These are phyloP conservation scores for Zhuqinia jingwanae DNA, from an alignment of 2,888 invertebrate genomes.

Conservation along the genomic window DNA sequence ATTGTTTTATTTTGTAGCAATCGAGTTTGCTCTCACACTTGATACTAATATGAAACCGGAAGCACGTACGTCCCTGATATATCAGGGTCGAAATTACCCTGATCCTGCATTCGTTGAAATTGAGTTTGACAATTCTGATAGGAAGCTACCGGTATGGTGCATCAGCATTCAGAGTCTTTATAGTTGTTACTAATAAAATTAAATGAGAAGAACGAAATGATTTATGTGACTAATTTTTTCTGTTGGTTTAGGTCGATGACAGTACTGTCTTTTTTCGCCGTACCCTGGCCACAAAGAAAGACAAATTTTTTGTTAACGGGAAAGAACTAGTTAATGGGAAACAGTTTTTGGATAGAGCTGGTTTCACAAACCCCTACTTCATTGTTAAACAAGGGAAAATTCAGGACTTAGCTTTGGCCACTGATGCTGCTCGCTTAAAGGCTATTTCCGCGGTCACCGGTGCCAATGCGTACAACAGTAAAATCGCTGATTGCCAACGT, in stretches of 20 bases:
- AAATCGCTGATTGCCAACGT: constrained; percentile 35
- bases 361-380: constrained; percentile 75
- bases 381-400: constrained; percentile 76
- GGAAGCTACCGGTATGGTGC: constrained; percentile 70
- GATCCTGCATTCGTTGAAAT: constrained; percentile 71
- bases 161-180: too few relatives aligned
- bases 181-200: too few relatives aligned
- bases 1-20: constrained; percentile 51
- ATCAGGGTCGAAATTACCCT: constrained; percentile 36
- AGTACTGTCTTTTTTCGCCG: constrained; percentile 69
- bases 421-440: constrained; percentile 67
- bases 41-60: constrained; percentile 58
- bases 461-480: constrained; percentile 57
- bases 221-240: too few relatives aligned
- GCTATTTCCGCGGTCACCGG: constrained; percentile 72
- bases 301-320: constrained; percentile 69
- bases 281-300: constrained; percentile 65
- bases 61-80: constrained; percentile 51
- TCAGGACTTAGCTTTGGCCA: constrained; percentile 61
- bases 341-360: constrained; percentile 72
- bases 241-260: constrained; percentile 45
- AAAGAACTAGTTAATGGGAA: constrained; percentile 65
- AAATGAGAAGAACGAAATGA: too few relatives aligned
- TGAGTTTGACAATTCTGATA: constrained; percentile 72
- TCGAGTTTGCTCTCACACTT: constrained; percentile 72